These are phyloP conservation scores for Drosophila prolongata DNA, from an alignment of 2,888 invertebrate species.

Conservation along the genomic window DNA sequence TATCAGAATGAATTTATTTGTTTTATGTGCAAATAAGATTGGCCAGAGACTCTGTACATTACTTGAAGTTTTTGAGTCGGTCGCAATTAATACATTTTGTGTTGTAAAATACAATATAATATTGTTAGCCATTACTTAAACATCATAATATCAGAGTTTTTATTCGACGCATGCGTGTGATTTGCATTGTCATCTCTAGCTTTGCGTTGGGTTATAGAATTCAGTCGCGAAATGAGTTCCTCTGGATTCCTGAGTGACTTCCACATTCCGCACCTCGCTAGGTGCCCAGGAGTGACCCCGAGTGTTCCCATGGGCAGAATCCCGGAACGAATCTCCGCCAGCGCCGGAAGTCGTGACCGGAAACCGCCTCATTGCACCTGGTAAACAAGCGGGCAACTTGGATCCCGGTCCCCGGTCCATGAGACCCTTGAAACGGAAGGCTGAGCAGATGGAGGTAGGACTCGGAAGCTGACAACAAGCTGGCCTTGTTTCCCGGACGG, in stretches of 20 bases:
- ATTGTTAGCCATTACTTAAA: too few relatives aligned
- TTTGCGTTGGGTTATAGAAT: not conserved
- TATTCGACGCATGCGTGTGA: slow-evolving; percentile 1
- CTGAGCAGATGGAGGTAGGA: not conserved
- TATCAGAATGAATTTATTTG: too few relatives aligned
- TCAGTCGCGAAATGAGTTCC: slow-evolving; percentile 2
- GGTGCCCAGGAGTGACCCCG: not conserved
- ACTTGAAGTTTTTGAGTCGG: too few relatives aligned
- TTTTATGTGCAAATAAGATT: too few relatives aligned
- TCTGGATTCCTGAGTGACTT: slow-evolving; percentile 5
- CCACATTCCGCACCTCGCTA: slow-evolving; percentile 10
- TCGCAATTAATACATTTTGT: too few relatives aligned
- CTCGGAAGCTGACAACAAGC: not conserved
- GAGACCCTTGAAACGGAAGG: slow-evolving; percentile 5
- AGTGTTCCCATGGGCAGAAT: not conserved
- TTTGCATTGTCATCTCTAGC: not conserved
- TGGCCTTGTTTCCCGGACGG: slow-evolving; percentile 70
- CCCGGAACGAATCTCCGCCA: not conserved
- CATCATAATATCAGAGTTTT: too few relatives aligned
- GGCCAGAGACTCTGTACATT: too few relatives aligned
- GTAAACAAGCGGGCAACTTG: not conserved
- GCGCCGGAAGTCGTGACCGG: not conserved
- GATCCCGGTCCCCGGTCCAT: not conserved
- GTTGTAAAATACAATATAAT: too few relatives aligned
- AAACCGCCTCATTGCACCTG: slow-evolving; percentile 7